Base-by-base conservation (phyloP, 2,113 vertebrate genomes). In the Camelus dromedarius region DNA sequence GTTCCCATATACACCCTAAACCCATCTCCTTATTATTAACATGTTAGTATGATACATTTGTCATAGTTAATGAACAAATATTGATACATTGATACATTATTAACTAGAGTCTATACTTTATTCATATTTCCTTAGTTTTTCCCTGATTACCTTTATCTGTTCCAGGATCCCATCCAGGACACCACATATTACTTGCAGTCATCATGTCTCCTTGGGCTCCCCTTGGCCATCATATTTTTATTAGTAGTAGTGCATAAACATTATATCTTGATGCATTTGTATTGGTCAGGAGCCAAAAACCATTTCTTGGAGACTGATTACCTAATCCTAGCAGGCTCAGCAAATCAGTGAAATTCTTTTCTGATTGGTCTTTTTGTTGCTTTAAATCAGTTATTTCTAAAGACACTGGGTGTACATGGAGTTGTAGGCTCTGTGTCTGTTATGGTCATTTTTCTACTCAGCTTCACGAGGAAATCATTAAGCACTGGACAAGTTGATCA, bases 321-420 rank as follows among this genome's bases (percentile, higher is more conserved):
- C 50, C 42, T 81, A 67, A 70, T 82, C 19, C 20, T 70, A 95
- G 11, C 20, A 82, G 81, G 12, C 10, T 60, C 48, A 67, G 35
- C 70, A 93, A 91, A 91, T 66, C 32, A 91, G 19, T 77, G 82
- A 66, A 67, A 30, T 90, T 94, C 20, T 30, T 56, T 91, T 91
- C 42, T 91, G 54, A 46, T 60, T 72, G 38, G 42, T 73, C 12
- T 95, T 83, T 96, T 50, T 77, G 42, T 81, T 16, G 32, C 48
- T 73, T 69, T 79, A 54, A 67, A 73, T 75, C 46, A n/a, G 3
- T 80, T 75, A 11, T 72, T 80, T 83, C 50, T 91, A 56, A 81
- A 60, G 35, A 75, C 7, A 20, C 60, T 91, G 79, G 26, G 19
- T 84, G 3, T 77, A 3, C 69, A 8, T 72, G 26, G 16, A 70